Conservation (phyloP, 2,797 vertebrate species). For the Nannoperca australis region DNA sequence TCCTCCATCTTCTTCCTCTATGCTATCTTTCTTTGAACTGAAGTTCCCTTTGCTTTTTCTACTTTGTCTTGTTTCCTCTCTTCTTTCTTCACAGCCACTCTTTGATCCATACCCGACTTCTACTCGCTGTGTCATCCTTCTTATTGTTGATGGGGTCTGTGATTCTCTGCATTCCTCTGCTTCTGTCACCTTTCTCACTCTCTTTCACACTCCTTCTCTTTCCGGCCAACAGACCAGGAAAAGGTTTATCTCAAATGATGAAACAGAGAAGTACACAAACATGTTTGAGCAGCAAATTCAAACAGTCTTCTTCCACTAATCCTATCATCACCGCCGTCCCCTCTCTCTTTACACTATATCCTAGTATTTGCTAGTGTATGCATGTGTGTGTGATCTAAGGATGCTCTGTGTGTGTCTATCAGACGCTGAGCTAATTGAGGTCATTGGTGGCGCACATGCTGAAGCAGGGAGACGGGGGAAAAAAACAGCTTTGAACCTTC, state of each 20-base stretch:
- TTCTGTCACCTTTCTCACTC: conserved; percentile 28
- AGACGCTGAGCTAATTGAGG: conserved; percentile 81
- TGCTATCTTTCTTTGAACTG: conserved; percentile 33
- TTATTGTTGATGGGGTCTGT: conserved; percentile 36
- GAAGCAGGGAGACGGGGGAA: conserved; percentile 54
- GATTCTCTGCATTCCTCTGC: conserved; percentile 19
- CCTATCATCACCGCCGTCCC: conserved; percentile 36
- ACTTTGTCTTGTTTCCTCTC: conserved; percentile 8
- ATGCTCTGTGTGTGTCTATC: conserved; percentile 65
- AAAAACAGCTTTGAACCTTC: conserved; percentile 73
- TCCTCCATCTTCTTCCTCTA: conserved; percentile 6
- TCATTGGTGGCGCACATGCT: conserved; percentile 71
- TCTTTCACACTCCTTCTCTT: conserved; percentile 23
- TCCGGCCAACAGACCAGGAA: conserved; percentile 11
- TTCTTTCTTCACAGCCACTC: conserved; percentile 31
- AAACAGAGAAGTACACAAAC: conserved; percentile 51
- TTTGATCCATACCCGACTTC: conserved; percentile 57
- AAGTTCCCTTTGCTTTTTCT: background rate
- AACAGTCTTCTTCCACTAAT: conserved; percentile 48
- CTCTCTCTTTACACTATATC: conserved; percentile 20
- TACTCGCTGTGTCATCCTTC: conserved; percentile 17
- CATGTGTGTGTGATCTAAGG: conserved; percentile 64
- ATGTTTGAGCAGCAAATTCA: conserved; percentile 43
- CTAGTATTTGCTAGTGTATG: conserved; percentile 36
- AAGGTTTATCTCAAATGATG: conserved; percentile 46